A percentile compares a stretch with the other conserved stretches of the same genome.
Evolutionary conservation across 2,888 invertebrate genomes (phyloP).

Genomic region (Drosophila leonis): DNA sequence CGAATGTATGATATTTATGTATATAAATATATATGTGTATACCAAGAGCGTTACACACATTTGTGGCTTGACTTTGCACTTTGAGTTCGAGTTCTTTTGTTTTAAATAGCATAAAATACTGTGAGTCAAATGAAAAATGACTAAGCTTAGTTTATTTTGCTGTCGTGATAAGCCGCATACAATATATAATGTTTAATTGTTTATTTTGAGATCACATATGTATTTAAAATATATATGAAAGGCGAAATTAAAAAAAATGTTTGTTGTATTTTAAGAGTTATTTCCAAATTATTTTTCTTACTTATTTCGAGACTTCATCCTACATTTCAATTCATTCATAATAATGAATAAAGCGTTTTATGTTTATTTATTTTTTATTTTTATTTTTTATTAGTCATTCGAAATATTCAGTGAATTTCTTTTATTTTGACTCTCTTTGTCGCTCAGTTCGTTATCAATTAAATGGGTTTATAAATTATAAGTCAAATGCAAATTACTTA

Average conservation of each 20-base stretch:
- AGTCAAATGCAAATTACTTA: constrained; percentile 37
- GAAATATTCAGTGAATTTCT: neutral
- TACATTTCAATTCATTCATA: neutral
- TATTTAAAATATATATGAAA: too few relatives aligned
- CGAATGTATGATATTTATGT: neutral
- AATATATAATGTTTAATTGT: neutral
- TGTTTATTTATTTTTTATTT: constrained; percentile 1
- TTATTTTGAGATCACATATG: too few relatives aligned
- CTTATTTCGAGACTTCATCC: too few relatives aligned
- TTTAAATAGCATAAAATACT: neutral
- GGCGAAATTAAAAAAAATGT: too few relatives aligned
- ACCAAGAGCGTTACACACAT: neutral
- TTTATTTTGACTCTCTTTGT: neutral
- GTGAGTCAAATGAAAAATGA: constrained; percentile 29
- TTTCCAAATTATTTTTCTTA: neutral
- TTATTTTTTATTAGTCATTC: neutral
- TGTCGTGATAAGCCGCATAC: constrained; percentile 8
- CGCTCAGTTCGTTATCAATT: constrained; percentile 9
- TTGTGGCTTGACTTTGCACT: constrained; percentile 13
- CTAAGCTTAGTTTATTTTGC: constrained; percentile 19
- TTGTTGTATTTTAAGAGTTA: neutral
- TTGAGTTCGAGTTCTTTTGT: neutral
- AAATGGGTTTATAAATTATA: constrained; percentile 28
- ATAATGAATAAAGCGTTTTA: neutral
- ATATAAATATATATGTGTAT: neutral